Conservation (phyloP, 2,797 vertebrate species). For the Martes flavigula region DNA sequence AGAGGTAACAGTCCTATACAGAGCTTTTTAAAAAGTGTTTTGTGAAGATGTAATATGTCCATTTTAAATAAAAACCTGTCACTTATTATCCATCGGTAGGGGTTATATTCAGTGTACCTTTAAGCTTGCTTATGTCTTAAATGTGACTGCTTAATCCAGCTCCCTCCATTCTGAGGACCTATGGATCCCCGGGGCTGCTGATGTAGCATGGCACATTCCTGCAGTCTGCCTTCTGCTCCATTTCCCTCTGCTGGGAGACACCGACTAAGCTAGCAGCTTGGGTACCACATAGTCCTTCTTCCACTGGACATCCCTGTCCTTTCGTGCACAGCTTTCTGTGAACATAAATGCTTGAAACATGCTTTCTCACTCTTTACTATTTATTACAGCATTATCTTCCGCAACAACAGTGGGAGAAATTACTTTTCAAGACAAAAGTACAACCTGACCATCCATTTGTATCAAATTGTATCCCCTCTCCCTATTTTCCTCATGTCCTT, state of each 20-base stretch:
- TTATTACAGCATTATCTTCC: neutral
- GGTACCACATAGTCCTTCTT: neutral
- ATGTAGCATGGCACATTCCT: neutral
- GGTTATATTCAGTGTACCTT: neutral
- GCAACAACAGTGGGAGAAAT: neutral
- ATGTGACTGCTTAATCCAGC: neutral
- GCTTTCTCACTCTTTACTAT: neutral
- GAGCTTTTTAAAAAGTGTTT: neutral
- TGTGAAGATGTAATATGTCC: neutral
- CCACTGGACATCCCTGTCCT: neutral
- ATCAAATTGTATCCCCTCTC: neutral
- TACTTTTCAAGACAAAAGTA: neutral
- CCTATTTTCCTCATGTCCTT: neutral
- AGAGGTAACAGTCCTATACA: constrained; percentile 87
- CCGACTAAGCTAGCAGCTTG: neutral
- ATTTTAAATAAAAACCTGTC: constrained; percentile 9
- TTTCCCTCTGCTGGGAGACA: neutral
- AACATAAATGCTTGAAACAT: neutral
- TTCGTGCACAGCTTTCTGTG: neutral
- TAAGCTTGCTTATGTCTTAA: constrained; percentile 7
- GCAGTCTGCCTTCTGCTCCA: neutral
- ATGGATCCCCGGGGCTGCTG: neutral
- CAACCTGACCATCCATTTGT: neutral
- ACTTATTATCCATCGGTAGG: neutral
- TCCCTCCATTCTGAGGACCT: neutral